Percentiles rank a stretch among this genome's conserved stretches.
These are phyloP conservation scores for Allobates femoralis DNA, from an alignment of 2,797 vertebrate species.

Conservation along the genomic window DNA sequence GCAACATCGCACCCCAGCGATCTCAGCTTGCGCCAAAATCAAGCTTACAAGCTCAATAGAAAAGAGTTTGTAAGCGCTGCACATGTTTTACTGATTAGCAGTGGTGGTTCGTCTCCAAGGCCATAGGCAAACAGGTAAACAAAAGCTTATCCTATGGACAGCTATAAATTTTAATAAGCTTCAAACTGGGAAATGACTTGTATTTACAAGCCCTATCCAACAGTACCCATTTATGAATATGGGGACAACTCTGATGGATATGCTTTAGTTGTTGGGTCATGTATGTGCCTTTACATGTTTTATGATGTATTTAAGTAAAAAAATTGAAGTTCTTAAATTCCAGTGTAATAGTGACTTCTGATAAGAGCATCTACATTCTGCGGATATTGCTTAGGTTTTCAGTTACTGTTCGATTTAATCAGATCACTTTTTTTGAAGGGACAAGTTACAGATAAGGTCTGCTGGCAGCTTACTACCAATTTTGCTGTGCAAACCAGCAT, in stretches of 20 bases:
- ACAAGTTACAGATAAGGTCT: not conserved
- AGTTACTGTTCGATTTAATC: not conserved
- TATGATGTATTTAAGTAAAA: not conserved
- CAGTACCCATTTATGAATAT: no score
- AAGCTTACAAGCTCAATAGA: no score
- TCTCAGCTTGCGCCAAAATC: no score
- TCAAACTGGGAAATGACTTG: no score
- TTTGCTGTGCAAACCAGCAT: not conserved
- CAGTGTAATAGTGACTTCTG: not conserved
- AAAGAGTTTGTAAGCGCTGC: no score
- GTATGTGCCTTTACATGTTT: slow-evolving; percentile 17
- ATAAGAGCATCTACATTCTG: slow-evolving; percentile 3
- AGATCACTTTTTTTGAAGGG: not conserved
- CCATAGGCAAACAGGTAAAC: no score
- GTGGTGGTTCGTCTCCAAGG: no score
- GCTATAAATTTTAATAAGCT: no score
- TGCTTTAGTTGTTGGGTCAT: not conserved
- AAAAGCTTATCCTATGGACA: no score
- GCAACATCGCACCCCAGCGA: no score
- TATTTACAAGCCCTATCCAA: no score
- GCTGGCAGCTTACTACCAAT: not conserved
- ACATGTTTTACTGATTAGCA: no score
- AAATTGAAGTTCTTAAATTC: not conserved
- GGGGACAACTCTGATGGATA: not conserved
- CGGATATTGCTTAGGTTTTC: not conserved